phyloP scores from a whole-genome alignment of 2,888 invertebrate genomes.

The Dryobota labecula region DNA sequence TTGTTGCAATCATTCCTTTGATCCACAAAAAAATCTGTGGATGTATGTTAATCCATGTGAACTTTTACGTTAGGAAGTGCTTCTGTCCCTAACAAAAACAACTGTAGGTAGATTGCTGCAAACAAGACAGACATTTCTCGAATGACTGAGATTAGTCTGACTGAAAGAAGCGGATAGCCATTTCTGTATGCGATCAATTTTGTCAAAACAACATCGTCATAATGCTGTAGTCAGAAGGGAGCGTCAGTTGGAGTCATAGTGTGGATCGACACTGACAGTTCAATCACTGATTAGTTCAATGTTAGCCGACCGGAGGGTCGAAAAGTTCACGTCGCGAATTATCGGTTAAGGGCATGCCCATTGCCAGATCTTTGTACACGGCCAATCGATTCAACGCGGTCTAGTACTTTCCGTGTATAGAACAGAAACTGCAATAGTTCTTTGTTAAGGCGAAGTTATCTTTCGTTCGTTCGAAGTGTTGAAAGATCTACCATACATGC shows the following conservation, averaged over 20 bases:
- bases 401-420: not conserved
- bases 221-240: constrained; percentile 40
- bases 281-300: constrained; percentile 64
- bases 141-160: not conserved
- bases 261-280: constrained; percentile 65
- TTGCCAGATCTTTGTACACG: constrained; percentile 54
- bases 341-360: constrained; percentile 66
- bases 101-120: not conserved
- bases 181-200: constrained; percentile 8
- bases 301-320: constrained; percentile 67
- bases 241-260: constrained; percentile 41
- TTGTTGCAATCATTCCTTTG: not conserved
- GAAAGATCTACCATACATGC: not conserved
- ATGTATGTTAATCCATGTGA: not conserved
- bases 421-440: not conserved
- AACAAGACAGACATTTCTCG: not conserved
- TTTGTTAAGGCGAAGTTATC: not conserved
- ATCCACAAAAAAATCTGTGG: not conserved
- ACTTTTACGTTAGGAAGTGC: not conserved
- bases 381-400: constrained; percentile 25
- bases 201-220: constrained; percentile 28
- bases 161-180: not conserved
- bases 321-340: constrained; percentile 66
- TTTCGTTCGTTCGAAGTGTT: not conserved
- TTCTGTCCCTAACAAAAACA: not conserved